Conservation (phyloP, 2,113 vertebrate genomes). For the Myotis yumanensis region DNA sequence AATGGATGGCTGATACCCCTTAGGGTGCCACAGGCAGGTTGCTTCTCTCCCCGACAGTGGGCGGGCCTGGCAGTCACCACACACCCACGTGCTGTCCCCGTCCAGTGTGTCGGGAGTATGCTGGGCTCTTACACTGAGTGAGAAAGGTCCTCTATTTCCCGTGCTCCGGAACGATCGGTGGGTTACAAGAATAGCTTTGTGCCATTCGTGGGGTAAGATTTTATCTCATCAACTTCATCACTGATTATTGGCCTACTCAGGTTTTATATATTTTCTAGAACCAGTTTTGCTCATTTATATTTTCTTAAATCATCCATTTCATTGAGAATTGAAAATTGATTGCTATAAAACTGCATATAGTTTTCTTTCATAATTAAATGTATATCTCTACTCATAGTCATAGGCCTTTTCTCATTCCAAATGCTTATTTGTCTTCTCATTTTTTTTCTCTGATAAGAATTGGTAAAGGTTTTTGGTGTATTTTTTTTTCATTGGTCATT, state of each 20-base stretch:
- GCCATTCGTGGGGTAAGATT: not conserved
- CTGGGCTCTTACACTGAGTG: not conserved
- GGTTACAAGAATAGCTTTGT: not conserved
- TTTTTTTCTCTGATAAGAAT: not conserved
- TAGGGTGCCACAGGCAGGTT: not conserved
- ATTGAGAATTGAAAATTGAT: not conserved
- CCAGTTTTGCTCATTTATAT: not conserved
- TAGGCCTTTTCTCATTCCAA: not conserved
- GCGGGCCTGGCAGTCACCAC: not conserved
- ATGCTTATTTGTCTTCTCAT: not conserved
- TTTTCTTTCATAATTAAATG: conserved; percentile 3
- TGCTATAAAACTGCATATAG: not conserved
- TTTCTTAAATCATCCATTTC: conserved; percentile 6
- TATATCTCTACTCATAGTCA: not conserved
- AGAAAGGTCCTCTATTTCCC: not conserved
- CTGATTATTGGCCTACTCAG: not conserved
- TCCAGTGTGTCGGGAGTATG: not conserved
- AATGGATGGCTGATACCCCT: not conserved
- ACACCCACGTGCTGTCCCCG: accelerated
- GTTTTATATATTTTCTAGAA: not conserved
- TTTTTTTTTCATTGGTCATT: not conserved
- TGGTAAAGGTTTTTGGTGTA: not conserved
- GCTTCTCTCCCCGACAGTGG: not conserved
- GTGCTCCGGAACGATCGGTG: not conserved
- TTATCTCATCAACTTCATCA: not conserved